Evolutionary conservation across 2,113 vertebrate genomes (phyloP), one percentile per base, ranked within the genome.

Genomic region (Orientallactaga bullata): DNA sequence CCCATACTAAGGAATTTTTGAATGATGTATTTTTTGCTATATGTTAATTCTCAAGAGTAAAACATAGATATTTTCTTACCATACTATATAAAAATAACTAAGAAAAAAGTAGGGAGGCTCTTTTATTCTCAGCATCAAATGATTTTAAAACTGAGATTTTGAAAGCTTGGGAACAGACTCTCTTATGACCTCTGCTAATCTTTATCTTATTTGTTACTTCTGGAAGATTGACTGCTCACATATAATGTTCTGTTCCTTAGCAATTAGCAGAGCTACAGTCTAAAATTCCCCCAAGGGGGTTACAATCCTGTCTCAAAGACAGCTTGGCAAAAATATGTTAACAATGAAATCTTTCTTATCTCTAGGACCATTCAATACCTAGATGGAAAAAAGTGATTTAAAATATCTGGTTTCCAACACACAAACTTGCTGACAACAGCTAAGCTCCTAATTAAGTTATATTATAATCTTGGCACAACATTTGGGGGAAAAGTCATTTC

Each of bases 341-440:
- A 51, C 73, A 85, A 82, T 32, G 42, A 24, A 87, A 55, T 30
- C 17, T 94, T 94, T 89, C 55, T 94, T 95, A 94, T 88, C 88
- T 90, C 78, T 77, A 94, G 32, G 37, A 83, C 30, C 60, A 74
- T 93, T 95, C 65, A 78, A 80, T 79, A 81, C 11, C 51, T 95
- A 93, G 93, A 88, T 89, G 51, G 94, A 85, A 86, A 96, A 88
- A n/a, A 58, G 82, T 95, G 61, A 95, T 88, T 85, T 95, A 92
- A 96, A 95, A 85, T 80, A 89, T 30, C 61, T 72, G 24, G 28
- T 90, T 93, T 91, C 85, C 60, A 81, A 77, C 42, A 85, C n/a
- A 89, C 69, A 85, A 87, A 93, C 35, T 90, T 72, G 85, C 90
- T 95, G 94, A 93, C 60, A 71, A 42, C 82, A 90, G 69, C 20